These are phyloP conservation scores for Chymomyza procnemis DNA, from an alignment of 2,888 invertebrate genomes.

Conservation along the genomic window DNA sequence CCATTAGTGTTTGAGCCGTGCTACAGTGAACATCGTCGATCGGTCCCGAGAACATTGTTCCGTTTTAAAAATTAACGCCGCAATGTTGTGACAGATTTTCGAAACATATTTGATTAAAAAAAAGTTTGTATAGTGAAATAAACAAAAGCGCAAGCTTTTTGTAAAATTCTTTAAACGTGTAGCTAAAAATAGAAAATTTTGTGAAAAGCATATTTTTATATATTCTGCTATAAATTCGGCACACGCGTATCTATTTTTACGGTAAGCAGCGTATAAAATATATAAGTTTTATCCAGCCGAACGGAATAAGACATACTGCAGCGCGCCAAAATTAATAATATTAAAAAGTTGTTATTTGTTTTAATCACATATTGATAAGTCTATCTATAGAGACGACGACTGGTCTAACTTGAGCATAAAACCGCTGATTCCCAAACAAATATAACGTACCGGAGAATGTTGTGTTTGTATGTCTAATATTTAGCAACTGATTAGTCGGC, in stretches of 20 bases:
- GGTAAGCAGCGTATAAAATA: conserved; percentile 28
- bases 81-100: conserved; percentile 28
- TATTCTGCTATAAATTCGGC: conserved; percentile 7
- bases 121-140: conserved; percentile 1
- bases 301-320: neutral
- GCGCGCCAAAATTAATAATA: neutral
- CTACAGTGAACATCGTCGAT: conserved; percentile 47
- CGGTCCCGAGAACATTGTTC: conserved; percentile 27
- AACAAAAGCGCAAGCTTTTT: conserved; percentile 22
- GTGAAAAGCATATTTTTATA: neutral
- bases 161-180: conserved; percentile 15
- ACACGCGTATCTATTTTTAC: conserved; percentile 43
- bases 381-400: neutral
- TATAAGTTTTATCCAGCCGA: neutral
- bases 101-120: conserved; percentile 14
- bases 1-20: conserved; percentile 60
- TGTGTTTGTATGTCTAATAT: conserved; percentile 7
- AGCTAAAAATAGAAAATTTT: conserved; percentile 38
- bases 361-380: neutral
- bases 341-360: neutral
- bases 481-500: conserved; percentile 64
- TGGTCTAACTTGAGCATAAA: neutral
- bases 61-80: conserved; percentile 53
- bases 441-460: neutral
- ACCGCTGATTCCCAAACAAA: neutral